phyloP scores from a whole-genome alignment of 1,140 invertebrate species.

The Tenebrio molitor region DNA sequence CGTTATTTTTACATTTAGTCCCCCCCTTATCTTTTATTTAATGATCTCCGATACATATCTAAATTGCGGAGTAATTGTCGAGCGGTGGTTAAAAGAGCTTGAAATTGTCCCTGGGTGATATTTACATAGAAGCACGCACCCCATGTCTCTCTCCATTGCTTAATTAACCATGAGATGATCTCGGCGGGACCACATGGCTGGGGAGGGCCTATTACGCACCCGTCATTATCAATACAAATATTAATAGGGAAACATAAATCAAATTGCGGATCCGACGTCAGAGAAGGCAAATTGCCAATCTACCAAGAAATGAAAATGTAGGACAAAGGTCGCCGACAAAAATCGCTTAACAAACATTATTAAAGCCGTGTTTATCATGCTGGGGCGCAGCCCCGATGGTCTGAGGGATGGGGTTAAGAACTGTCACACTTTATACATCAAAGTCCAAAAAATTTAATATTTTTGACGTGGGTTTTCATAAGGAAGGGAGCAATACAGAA shows the following conservation, averaged over 20 bases:
- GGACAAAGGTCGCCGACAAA: too few species aligned
- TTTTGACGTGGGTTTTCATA: too few species aligned
- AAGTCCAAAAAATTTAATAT: too few species aligned
- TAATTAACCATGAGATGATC: conserved; percentile 66
- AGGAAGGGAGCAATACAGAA: too few species aligned
- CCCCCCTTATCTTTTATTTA: conserved; percentile 12
- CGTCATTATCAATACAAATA: conserved; percentile 47
- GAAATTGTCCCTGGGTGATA: conserved; percentile 65
- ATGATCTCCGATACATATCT: conserved; percentile 62
- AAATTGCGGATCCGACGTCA: conserved; percentile 36
- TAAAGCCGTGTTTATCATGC: too few species aligned
- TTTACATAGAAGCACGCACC: conserved; percentile 60
- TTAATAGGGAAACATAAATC: conserved; percentile 44
- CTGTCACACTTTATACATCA: too few species aligned
- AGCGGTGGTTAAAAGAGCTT: conserved; percentile 66
- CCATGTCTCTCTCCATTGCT: conserved; percentile 57
- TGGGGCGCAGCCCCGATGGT: too few species aligned
- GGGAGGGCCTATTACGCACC: conserved; percentile 38
- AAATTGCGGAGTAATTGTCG: conserved; percentile 65
- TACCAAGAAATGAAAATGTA: conserved; percentile 26
- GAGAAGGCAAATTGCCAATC: conserved; percentile 38
- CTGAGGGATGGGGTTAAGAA: too few species aligned
- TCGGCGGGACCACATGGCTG: conserved; percentile 46
- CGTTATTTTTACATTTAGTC: conserved; percentile 19
- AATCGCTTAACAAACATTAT: too few species aligned